Evolutionary conservation across 1,140 invertebrate genomes (phyloP), one percentile per base, ranked within the genome.

Genomic region (Atta colombica): DNA sequence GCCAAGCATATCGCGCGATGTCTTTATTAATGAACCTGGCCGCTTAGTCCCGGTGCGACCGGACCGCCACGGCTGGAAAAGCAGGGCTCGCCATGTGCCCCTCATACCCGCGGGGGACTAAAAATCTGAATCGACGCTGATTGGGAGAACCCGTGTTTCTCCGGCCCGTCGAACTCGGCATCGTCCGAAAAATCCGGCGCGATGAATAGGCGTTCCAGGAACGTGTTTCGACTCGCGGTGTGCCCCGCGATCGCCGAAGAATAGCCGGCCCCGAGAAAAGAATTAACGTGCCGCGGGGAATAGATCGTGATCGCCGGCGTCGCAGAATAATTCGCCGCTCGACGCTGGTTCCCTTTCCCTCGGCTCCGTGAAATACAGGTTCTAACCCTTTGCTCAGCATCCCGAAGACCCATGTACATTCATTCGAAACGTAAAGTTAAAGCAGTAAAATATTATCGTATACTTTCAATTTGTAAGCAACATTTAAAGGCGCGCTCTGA

Each of bases 81-180:
- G 86, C 85, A 77, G 63, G 63, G 65, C 31, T 53, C 75, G 25
- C 39, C 7, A 28, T 7, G 63, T 66, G 65, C 65, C 71, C 66
- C 72, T 45, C 85, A 55, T 35, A 60, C 77, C 35, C 49, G 61
- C 68, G 77, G 55, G 77, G 39, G 39, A 72, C 88, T 91, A 89
- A 85, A 93, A 93, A 93, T 92, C 91, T 93, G 92, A 94, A 94
- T 94, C 88, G 91, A 78, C 77, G 87, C 85, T 93, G 93, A 93
- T 94, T 94, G 93, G 90, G 49, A 87, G 90, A 86, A 90, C 88
- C 91, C 89, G 90, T 8, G 65, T 88, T 85, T 89, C 77, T 66
- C 93, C 49, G 85, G 39, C 92, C 91, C 91, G 89, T 87, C 25
- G 60, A 65, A 45, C 66, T 91, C 65, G 74, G 74, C 78, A 49